phyloP scores from a whole-genome alignment of 1,140 invertebrate species.

The Gonatopus flavifemur region DNA sequence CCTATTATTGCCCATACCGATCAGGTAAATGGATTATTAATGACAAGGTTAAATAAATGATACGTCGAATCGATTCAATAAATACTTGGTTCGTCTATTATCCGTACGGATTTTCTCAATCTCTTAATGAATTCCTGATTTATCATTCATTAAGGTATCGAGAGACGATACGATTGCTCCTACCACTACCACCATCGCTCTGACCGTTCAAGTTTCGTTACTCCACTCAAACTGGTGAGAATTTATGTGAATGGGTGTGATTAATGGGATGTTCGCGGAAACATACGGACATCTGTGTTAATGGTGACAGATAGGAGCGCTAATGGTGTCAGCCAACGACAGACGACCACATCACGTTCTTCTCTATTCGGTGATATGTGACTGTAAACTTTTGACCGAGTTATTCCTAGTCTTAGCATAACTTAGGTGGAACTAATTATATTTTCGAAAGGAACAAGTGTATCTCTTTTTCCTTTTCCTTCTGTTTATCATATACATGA shows the following conservation, averaged over 20 bases:
- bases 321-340: slow-evolving; percentile 44
- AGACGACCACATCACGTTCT: slow-evolving; percentile 34
- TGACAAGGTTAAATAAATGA: too few relatives aligned
- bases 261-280: slow-evolving; percentile 47
- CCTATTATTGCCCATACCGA: too few relatives aligned
- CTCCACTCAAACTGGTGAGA: slow-evolving; percentile 34
- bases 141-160: slow-evolving; percentile 36
- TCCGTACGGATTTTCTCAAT: slow-evolving; percentile 6
- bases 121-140: slow-evolving; percentile 40
- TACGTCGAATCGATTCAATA: slow-evolving; percentile 33
- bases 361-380: slow-evolving; percentile 19
- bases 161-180: too few relatives aligned
- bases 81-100: slow-evolving; percentile 30
- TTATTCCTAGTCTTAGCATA: too few relatives aligned
- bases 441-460: too few relatives aligned
- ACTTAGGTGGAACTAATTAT: too few relatives aligned
- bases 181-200: too few relatives aligned
- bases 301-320: slow-evolving; percentile 48
- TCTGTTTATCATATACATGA: too few relatives aligned
- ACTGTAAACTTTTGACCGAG: slow-evolving; percentile 22
- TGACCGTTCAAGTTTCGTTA: slow-evolving; percentile 37
- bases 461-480: too few relatives aligned
- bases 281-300: slow-evolving; percentile 50
- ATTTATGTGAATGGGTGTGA: slow-evolving; percentile 47
- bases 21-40: too few relatives aligned